Evolutionary conservation across 2,797 vertebrate species (phyloP), one percentile per base, ranked within the genome.

Genomic region (Myotis myotis): DNA sequence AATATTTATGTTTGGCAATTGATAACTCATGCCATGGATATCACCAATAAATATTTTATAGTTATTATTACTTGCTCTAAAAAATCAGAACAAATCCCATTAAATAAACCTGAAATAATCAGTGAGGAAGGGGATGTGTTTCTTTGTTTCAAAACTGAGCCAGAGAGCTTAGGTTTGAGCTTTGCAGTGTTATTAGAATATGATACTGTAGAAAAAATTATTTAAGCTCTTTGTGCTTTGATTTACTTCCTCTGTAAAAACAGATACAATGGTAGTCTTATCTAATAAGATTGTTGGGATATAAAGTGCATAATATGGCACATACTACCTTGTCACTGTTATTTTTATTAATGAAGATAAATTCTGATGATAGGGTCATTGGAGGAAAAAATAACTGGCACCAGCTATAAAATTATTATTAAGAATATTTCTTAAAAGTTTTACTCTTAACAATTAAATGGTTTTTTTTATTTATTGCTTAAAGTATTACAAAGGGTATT

Each of bases 371-470:
- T 76, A 22, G 23, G 91, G 5, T 12, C 47, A 74, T 38, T 84
- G 28, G 7, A 89, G 33, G 6, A 13, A 68, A 64, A 55, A 82
- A 64, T 30, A 64, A 12, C 33, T 33, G n/a, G 91, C 30, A 80
- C 7, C 30, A 89, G 22, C 28, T 84, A 20, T 70, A 68, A 89
- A 89, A 89, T 82, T 79, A 80, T 44, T 86, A n/a, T 72, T 64
- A 81, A 60, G 28, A 75, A 71, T 41, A 19, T 82, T 78, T 93
- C 81, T 71, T 91, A 76, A 84, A 76, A 41, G 4, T 53, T 85
- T 89, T 57, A 64, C 74, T 76, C 79, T 95, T 94, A 79, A 81
- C 19, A 76, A 33, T 89, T 81, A 81, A 89, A 72, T 84, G 20
- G 19, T 55, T 66, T 60, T 87, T 57, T n/a, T n/a, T n/a, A n/a